Percentiles rank a stretch among this genome's conserved stretches.
Conservation (phyloP, 2,113 vertebrate species). For the Chionodraco myersi region DNA sequence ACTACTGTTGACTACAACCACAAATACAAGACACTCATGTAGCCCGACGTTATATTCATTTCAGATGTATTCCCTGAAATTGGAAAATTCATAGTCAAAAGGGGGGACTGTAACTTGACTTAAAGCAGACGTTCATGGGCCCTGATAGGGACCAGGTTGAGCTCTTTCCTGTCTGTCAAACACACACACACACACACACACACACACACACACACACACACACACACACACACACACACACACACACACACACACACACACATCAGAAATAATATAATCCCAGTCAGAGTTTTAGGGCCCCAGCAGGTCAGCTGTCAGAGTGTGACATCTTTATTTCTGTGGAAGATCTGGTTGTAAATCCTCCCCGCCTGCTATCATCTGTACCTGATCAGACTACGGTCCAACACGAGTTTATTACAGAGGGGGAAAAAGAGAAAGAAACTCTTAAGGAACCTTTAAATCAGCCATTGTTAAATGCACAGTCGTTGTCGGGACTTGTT, state of each 20-base stretch:
- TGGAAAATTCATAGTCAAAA: slow-evolving; percentile 18
- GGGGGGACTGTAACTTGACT: slow-evolving; percentile 35
- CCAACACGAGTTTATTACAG: slow-evolving; percentile 65
- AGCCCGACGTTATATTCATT: background rate
- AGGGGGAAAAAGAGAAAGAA: background rate
- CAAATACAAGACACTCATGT: background rate
- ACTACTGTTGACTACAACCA: background rate
- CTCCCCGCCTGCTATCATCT: slow-evolving; percentile 76
- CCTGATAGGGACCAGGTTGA: slow-evolving; percentile 46
- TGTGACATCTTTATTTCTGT: slow-evolving; percentile 83
- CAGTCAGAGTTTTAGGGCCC: slow-evolving; percentile 70
- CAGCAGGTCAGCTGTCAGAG: slow-evolving; percentile 80
- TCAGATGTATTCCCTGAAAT: slow-evolving; percentile 43
- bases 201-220: slow-evolving; percentile 5
- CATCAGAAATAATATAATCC: slow-evolving; percentile 62
- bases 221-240: slow-evolving; percentile 16
- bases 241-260: slow-evolving; percentile 27
- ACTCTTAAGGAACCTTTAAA: slow-evolving; percentile 69
- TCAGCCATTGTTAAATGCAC: slow-evolving; percentile 68
- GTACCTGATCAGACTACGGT: slow-evolving; percentile 70
- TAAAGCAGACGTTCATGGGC: slow-evolving; percentile 42
- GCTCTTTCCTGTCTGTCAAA: slow-evolving; percentile 1
- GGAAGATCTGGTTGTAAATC: slow-evolving; percentile 73
- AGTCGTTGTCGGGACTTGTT: slow-evolving; percentile 58
- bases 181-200: slow-evolving; percentile 21